A percentile compares a stretch with the other conserved stretches of the same genome.
These are phyloP conservation scores for Rhinogobio ventralis DNA, from an alignment of 2,797 vertebrate genomes.

Conservation along the genomic window DNA sequence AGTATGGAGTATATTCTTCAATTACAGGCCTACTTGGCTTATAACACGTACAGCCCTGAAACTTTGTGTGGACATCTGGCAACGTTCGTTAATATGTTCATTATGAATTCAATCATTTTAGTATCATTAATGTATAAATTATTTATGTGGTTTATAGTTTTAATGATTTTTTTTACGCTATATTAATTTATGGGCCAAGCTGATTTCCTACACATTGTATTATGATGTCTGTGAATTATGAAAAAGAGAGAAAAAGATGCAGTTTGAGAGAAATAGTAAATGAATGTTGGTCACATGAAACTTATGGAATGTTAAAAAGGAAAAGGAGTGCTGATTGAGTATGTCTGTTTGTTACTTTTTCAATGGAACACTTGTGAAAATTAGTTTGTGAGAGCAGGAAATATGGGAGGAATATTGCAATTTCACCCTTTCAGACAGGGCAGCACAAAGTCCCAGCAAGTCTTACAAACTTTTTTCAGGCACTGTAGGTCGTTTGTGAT, in stretches of 20 bases:
- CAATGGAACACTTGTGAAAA: conserved; percentile 7
- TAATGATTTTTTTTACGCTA: conserved; percentile 2
- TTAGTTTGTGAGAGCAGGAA: conserved; percentile 9
- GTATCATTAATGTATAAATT: neutral
- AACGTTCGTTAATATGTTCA: neutral
- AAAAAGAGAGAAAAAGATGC: neutral
- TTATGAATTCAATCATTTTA: neutral
- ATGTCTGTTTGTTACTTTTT: conserved; percentile 10
- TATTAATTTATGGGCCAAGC: conserved; percentile 1
- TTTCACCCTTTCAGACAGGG: conserved; percentile 16
- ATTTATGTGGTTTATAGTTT: conserved; percentile 20
- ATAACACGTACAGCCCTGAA: neutral
- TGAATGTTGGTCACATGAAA: neutral
- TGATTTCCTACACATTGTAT: neutral
- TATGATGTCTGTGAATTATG: neutral
- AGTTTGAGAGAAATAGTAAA: neutral
- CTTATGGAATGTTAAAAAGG: neutral
- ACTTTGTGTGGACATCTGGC: neutral
- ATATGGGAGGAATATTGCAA: neutral
- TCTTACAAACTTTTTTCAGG: neutral
- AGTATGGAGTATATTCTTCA: conserved; percentile 24
- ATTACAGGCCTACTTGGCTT: conserved; percentile 12
- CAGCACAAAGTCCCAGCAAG: conserved; percentile 5
- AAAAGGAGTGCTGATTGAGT: neutral
- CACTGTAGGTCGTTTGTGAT: neutral